Base-by-base conservation (phyloP, 2,888 invertebrate genomes). In the Phyllotreta cruciferae region DNA sequence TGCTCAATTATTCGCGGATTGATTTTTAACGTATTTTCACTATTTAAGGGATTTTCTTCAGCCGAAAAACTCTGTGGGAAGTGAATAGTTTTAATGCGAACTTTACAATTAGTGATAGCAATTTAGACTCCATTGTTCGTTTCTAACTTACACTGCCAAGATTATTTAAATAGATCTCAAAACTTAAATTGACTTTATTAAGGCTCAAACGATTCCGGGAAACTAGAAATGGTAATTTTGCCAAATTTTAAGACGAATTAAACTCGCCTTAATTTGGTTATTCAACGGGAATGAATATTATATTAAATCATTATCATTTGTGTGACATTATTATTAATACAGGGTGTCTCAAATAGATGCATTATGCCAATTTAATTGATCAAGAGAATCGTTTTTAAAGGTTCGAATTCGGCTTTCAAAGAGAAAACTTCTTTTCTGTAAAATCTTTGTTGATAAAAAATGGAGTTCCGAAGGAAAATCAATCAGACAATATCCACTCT, bases 181-280 rank as follows among this genome's bases (percentile, higher is more conserved):
- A 67, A 64, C 60, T 67, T 60, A 47, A 57, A 57, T 56, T 63
- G 62, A 64, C 67, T 57, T 47, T 57, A 60, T 57, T 55, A 52
- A 61, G 63, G 50, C 55, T 63, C 45, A 49, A 49, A 38, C 54
- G 41, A 53, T 56, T 45, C 10, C 13, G 11, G 6, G 44, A 45
- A 45, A 56, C 60, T 50, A 56, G 45, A 53, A 56, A 56, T 45
- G 60, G 42, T 60, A 60, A 60, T 60, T 60, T 60, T 56, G 56
- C 37, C 37, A 37, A 56, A 56, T 44, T 56, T 56, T 37, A 44
- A 14, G 45, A 9, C 13, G 45, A 45, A 56, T 56, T 56, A 36
- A 24, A 13, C 14, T 9, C 37, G 9, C 41, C 10, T n/a, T 41
- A 41, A 24, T 24, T 24, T 4, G 24, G 24, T 24, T 24, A 24